Percentiles rank a stretch among this genome's conserved stretches.
Conservation (phyloP, 2,797 vertebrate species). For the Phalloptychus januarius region DNA sequence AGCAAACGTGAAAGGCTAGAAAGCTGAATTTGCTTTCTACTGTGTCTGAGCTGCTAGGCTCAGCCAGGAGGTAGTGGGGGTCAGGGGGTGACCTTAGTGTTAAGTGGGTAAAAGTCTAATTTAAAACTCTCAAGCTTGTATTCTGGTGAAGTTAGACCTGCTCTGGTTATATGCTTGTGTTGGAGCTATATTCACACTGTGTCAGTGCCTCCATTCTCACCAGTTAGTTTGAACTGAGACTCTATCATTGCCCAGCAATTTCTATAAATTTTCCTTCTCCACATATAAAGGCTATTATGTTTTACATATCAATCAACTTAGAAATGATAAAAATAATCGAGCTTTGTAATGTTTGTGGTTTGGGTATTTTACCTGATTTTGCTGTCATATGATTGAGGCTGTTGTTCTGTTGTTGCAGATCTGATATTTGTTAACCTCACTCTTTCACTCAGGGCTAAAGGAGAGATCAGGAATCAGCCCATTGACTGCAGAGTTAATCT, state of each 20-base stretch:
- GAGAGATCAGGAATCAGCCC: background rate
- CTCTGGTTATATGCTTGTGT: background rate
- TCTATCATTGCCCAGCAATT: background rate
- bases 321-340: background rate
- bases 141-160: background rate
- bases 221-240: background rate
- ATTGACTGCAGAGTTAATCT: background rate
- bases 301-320: background rate
- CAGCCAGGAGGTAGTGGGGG: background rate
- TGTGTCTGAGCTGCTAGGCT: background rate
- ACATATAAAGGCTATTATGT: background rate
- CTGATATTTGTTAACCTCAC: background rate
- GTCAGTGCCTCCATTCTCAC: background rate
- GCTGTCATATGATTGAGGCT: background rate
- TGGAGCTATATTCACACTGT: background rate
- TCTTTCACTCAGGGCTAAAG: background rate
- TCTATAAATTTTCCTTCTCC: background rate
- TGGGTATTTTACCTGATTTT: background rate
- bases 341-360: background rate
- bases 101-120: background rate
- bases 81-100: background rate
- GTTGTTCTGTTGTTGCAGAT: background rate
- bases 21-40: background rate
- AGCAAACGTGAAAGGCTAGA: background rate
- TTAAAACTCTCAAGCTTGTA: background rate